These are phyloP conservation scores for Lasioglossum pauxillum DNA, from an alignment of 2,888 invertebrate genomes.

Conservation along the genomic window DNA sequence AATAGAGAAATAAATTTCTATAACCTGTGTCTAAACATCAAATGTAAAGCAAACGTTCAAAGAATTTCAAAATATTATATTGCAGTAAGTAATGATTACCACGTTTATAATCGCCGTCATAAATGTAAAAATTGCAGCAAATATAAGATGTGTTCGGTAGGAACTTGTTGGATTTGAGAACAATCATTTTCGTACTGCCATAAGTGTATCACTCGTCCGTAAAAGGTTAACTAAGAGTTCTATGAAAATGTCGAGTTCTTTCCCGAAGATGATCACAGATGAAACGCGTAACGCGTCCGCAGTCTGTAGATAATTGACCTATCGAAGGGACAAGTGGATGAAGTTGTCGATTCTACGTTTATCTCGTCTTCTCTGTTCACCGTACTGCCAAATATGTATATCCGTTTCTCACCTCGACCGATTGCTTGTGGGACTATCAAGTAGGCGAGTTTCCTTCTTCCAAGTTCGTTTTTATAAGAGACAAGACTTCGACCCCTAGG, in stretches of 20 bases:
- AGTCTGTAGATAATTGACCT: conserved; percentile 2
- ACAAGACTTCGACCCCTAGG: conserved; percentile 1
- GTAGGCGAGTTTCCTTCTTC: background rate
- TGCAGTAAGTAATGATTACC: background rate
- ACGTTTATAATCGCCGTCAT: background rate
- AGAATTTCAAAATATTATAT: background rate
- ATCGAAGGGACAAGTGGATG: conserved; percentile 47
- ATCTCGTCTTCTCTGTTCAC: background rate
- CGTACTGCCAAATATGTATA: background rate
- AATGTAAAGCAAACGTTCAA: background rate
- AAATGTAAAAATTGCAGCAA: background rate
- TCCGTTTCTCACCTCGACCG: background rate
- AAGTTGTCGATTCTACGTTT: background rate
- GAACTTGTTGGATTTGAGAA: background rate
- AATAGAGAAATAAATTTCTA: too few species aligned
- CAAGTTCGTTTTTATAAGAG: background rate
- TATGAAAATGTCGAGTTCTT: background rate
- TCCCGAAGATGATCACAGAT: background rate
- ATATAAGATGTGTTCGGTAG: background rate
- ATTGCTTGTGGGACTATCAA: background rate
- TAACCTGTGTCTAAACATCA: too few species aligned
- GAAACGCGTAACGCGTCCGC: background rate
- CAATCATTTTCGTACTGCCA: background rate
- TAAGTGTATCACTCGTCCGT: background rate
- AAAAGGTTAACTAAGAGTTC: background rate